A percentile compares a stretch with the other conserved stretches of the same genome.
phyloP scores from a whole-genome alignment of 2,113 vertebrate genomes.

The Stigmatopora nigra region DNA sequence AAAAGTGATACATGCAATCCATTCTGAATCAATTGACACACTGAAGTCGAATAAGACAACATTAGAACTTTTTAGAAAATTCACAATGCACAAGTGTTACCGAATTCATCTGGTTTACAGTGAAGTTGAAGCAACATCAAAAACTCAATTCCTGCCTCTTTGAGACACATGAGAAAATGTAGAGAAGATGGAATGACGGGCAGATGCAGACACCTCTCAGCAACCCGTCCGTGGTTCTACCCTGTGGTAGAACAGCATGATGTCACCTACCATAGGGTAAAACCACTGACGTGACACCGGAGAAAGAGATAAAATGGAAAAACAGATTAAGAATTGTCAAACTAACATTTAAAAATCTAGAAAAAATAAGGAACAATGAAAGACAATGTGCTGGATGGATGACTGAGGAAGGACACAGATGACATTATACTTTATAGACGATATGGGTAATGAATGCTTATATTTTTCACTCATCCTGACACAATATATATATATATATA shows the following conservation, averaged over 20 bases:
- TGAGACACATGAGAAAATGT: constrained; percentile 14
- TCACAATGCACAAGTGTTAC: no score
- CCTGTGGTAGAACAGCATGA: constrained; percentile 99
- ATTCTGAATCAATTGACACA: no score
- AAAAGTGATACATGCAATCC: no score
- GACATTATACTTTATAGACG: neutral
- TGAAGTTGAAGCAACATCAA: constrained; percentile 30
- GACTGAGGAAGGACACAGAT: neutral
- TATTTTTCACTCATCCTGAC: neutral
- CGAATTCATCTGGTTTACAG: no score
- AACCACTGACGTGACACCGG: constrained; percentile 98
- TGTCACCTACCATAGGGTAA: constrained; percentile 99
- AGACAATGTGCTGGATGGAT: constrained; percentile 23
- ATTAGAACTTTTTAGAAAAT: no score
- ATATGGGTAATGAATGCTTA: neutral
- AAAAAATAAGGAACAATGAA: constrained; percentile 23
- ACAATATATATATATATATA: neutral
- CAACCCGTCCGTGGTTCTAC: constrained; percentile 99
- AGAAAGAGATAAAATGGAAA: constrained; percentile 80
- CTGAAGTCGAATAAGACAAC: no score
- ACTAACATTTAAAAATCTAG: neutral
- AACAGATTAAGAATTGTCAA: constrained; percentile 33
- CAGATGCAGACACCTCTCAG: constrained; percentile 73
- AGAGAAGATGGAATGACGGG: constrained; percentile 44
- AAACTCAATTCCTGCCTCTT: constrained; percentile 27